Evolutionary conservation across 2,113 vertebrate species (phyloP), one percentile per base, ranked within the genome.

Genomic region (Ornithorhynchus anatinus): DNA sequence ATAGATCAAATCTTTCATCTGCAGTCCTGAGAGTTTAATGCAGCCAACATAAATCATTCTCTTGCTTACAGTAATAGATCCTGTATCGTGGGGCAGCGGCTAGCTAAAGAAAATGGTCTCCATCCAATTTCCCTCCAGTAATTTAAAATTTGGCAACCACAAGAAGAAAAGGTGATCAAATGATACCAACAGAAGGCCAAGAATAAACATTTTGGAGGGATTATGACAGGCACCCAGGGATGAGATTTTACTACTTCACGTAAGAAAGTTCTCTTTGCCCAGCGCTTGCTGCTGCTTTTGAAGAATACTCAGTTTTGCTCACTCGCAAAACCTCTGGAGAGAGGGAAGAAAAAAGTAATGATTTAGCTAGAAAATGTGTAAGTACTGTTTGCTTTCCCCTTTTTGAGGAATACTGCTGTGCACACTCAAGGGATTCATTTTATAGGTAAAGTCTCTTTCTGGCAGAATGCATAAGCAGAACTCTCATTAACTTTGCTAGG

Each of bases 301-400:
- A 10, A 16, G 54, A 19, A 50, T 60, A 12, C 15, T 59, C n/a
- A 23, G 2, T 59, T 53, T 70, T 33, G 5, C 47, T 45, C 9
- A 59, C 79, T 81, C 64, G 64, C 47, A 84, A 79, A 81, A 35
- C n/a, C 68, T 71, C 68, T 50, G 3, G 35, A 72, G 75, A 10
- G 54, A 16, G 51, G 45, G n/a, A 35, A 59, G 29, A 59, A 59
- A 65, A 61, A 39, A 50, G 63, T 69, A 50, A 23, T 56, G 25
- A 53, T 84, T 67, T 57, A 52, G 44, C 10, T 25, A 59, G 33
- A 57, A 81, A 68, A 60, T 15, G 2, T 36, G 52, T 58, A 29
- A 25, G 17, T 29, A 60, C 36, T 71, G 23, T 59, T 56, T 60
- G 48, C 14, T 53, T 50, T 70, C 59, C 11, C 23, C 33, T 64